Base-by-base conservation (phyloP, 2,113 vertebrate genomes). In the Tichodroma muraria region DNA sequence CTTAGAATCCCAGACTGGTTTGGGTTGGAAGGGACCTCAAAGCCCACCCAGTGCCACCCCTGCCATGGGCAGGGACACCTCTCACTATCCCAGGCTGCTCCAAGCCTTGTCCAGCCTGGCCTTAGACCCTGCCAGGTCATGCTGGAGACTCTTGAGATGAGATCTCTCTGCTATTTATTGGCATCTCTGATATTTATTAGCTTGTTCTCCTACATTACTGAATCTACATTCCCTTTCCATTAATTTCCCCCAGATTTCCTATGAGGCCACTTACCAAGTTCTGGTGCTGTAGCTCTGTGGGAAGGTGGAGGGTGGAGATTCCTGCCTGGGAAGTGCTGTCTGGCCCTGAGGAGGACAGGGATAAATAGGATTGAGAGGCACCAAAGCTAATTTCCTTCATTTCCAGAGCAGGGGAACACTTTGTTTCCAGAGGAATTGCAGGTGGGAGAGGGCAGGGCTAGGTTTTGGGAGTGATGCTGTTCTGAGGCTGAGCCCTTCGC, bases 391-490 rank as follows among this genome's bases (percentile, higher is more conserved):
- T 33, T 93, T 45, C 16, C 35, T 80, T 71, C 33, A 10, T 50
- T 13, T 28, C 0, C 4, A 22, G 38, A 33, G 30, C 0, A 0
- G 27, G 31, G 49, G 7, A 45, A 31, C 0, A 3, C 45, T 69
- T 47, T 30, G 21, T 70, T 81, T 80, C 28, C 17, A 8, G 31
- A 49, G 60, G 23, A 38, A 3, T 18, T 49, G 23, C 20, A 20
- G 42, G 21, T 5, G 10, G 80, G 14, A 66, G 28, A 75, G 59
- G 49, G 30, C 20, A 76, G 80, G 53, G 45, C 24, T 49, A 4
- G 22, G 10, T n/a, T 53, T n/a, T 38, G 28, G 35, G 13, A 9
- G 42, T 15, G n/a, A 13, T 30, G 81, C 27, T n/a, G 13, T 9
- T 47, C 30, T 61, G 40, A 42, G 59, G 17, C 6, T 60, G 54